Base-by-base conservation (phyloP, 2,888 invertebrate species). In the Lymantria monacha region DNA sequence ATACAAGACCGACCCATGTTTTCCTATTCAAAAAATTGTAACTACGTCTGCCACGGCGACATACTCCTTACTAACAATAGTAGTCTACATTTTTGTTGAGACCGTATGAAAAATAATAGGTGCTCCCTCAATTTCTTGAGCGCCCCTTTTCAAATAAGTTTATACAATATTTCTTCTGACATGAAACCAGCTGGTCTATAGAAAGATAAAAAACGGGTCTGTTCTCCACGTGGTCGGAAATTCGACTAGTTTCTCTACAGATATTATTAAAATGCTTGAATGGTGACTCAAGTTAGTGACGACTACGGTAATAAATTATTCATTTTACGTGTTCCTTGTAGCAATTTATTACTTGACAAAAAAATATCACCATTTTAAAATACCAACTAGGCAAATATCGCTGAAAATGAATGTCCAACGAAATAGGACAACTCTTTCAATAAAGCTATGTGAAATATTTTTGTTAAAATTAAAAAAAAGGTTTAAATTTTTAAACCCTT, bases 111-210 rank as follows among this genome's bases (percentile, higher is more conserved):
- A 72, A 76, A 66, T 58, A 79, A 81, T 80, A 76, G 76, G 68
- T 59, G 76, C 72, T 79, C 81, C 85, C 83, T 83, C 80, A 73
- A 82, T 81, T 64, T 63, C 81, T 84, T 79, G 66, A 69, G 75
- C 69, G 70, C 79, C 84, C 81, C 81, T 81, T 77, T 72, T 75
- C 75, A 65, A 46, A 49, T 49, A 53, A 84, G 66, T 79, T 72
- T 81, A 77, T 79, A 84, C 83, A 83, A 80, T 83, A 80, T 85
- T 83, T 81, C 85, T 81, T 83, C 73, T 74, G 78, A 67, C 76
- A 75, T 74, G 72, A 75, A 81, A 85, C 86, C 89, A 90, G 87
- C 88, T 89, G 90, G 83, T 81, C 85, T 83, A 85, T 89, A 87
- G 72, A 89, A 76, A 63, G 59, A 76, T 79, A 52, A 42, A 59